Evolutionary conservation across 2,797 vertebrate genomes (phyloP).

Genomic region (Perodicticus potto): DNA sequence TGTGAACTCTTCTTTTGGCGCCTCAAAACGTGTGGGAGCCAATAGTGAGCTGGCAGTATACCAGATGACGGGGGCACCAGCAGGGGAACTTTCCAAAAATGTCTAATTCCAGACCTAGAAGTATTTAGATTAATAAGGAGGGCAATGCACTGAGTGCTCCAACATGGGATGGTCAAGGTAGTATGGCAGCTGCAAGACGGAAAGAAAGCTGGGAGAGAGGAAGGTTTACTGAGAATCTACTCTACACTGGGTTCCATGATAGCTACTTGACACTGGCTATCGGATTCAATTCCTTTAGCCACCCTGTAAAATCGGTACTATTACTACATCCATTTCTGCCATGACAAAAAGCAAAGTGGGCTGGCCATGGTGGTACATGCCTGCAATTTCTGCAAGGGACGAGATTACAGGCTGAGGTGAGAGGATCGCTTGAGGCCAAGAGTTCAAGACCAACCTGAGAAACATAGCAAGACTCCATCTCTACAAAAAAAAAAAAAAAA

Average conservation of each 20-base stretch:
- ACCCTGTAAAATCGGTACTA: not conserved
- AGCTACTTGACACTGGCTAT: not conserved
- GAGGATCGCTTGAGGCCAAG: not conserved
- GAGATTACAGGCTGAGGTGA: not conserved
- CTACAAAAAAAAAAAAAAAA: not conserved
- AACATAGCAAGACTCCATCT: not conserved
- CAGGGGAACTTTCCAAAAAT: not conserved
- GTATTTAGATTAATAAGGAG: not conserved
- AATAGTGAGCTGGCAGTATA: not conserved
- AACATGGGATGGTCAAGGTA: not conserved
- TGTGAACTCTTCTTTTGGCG: not conserved
- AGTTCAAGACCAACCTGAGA: not conserved
- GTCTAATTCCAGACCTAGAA: not conserved
- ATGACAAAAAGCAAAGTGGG: not conserved
- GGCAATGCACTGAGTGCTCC: not conserved
- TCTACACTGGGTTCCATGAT: not conserved
- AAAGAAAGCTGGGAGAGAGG: not conserved
- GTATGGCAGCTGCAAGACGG: not conserved
- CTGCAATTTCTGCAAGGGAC: not conserved
- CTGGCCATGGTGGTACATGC: not conserved
- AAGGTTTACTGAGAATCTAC: not conserved
- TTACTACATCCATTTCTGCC: not conserved
- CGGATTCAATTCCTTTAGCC: not conserved
- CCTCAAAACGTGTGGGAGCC: not conserved
- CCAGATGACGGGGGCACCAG: not conserved